These are phyloP conservation scores for Chrysogorgia sp. DNA, from an alignment of 92 coral and sea anemone species.

Conservation along the genomic window DNA sequence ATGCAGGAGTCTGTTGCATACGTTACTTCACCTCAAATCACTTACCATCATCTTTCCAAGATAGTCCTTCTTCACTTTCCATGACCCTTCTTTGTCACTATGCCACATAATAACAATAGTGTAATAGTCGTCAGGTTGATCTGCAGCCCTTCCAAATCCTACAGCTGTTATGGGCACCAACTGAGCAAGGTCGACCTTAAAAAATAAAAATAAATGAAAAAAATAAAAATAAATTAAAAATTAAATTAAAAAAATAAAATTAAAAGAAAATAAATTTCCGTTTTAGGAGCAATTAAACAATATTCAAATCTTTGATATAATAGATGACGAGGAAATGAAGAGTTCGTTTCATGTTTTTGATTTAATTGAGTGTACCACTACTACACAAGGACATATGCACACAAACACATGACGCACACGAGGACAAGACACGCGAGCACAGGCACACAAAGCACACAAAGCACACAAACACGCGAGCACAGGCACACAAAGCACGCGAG, in stretches of 20 bases:
- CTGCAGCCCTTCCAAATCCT: constrained; percentile 16
- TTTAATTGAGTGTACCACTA: no score
- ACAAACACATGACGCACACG: not conserved
- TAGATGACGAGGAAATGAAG: no score
- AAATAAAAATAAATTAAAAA: not conserved
- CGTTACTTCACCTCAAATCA: not conserved
- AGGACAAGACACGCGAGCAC: no score
- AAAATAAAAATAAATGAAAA: not conserved
- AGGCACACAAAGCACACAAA: no score
- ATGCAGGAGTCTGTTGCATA: no score
- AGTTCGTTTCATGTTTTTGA: no score
- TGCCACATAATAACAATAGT: constrained; percentile 15
- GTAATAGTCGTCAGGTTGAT: not conserved
- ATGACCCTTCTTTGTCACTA: not conserved
- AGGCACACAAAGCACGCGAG: no score
- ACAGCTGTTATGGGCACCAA: not conserved
- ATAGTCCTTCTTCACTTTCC: constrained; percentile 3
- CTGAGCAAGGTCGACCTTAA: constrained; percentile 26
- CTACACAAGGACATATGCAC: not conserved
- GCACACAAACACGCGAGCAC: no score
- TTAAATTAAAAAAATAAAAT: not conserved
- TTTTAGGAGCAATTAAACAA: no score
- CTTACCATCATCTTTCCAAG: constrained; percentile 26
- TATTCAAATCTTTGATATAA: no score
- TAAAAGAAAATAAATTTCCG: not conserved